phyloP scores from a whole-genome alignment of 23 tunicate species.

The Ascidia mentula region DNA sequence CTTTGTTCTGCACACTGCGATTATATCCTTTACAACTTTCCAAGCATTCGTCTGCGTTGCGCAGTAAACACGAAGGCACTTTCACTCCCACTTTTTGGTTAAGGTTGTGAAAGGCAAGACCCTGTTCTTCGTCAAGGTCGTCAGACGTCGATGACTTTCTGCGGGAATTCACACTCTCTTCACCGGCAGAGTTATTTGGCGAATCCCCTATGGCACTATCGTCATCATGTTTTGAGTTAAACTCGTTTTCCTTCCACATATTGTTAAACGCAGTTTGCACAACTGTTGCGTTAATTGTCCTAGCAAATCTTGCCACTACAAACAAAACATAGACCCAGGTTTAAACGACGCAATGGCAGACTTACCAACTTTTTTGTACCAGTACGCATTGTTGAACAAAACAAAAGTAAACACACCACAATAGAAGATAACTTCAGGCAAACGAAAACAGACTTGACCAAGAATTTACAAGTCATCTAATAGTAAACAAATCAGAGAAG shows the following conservation, averaged over 20 bases:
- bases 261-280: too few relatives aligned
- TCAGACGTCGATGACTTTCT: constrained; percentile 56
- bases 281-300: too few relatives aligned
- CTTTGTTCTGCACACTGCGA: neutral
- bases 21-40: constrained; percentile 10
- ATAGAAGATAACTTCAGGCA: too few relatives aligned
- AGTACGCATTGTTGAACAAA: too few relatives aligned
- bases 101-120: constrained; percentile 26
- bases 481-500: too few relatives aligned
- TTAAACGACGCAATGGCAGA: too few relatives aligned
- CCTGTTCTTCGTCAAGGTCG: constrained; percentile 27
- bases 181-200: constrained; percentile 51
- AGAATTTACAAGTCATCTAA: too few relatives aligned
- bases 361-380: too few relatives aligned
- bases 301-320: too few relatives aligned
- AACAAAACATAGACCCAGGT: too few relatives aligned
- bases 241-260: constrained; percentile 54
- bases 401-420: too few relatives aligned
- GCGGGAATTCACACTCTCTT: constrained; percentile 58
- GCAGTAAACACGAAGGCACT: constrained; percentile 49
- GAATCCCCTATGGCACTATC: constrained; percentile 76
- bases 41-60: constrained; percentile 14
- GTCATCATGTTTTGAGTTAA: constrained; percentile 41
- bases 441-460: too few relatives aligned
- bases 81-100: constrained; percentile 29